Evolutionary conservation across 2,888 invertebrate species (phyloP), one percentile per base, ranked within the genome.

Genomic region (Gymnocheta viridis): DNA sequence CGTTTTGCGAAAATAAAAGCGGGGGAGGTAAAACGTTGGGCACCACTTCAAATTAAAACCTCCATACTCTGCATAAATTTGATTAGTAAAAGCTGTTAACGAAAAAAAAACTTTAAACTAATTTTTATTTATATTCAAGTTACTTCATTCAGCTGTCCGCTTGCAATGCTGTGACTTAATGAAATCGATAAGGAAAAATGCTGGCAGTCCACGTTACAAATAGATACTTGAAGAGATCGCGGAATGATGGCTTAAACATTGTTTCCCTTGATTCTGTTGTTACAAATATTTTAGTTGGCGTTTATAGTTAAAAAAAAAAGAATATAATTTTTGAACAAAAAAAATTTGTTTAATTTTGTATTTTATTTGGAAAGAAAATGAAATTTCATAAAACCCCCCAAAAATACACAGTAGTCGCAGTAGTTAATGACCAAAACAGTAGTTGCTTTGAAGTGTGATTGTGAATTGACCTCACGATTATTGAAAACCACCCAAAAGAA

Each of bases 401-500:
- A 29, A 32, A 17, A 4, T 2, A 67, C 47, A 67, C 67, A 70
- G 70, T 66, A 80, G 74, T 81, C 24, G 58, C 66, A 56, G 19
- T 64, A 19, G 10, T 47, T 9, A 10, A 6, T 58, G 80, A 38
- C 58, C 58, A 19, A 64, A 80, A 83, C 80, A 76, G 83, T 83
- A 83, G 84, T 84, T 60, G 44, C 41, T 9, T 24, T 47, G 64
- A 76, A 83, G 83, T 79, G 79, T 76, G 77, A 84, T 77, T 72
- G 54, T 6, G 67, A 77, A 60, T 77, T 79, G 77, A 81, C 80
- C 84, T 77, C 80, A 84, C 77, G 81, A 84, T 41, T 80, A n/a
- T 60, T 17, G 14, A 32, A 56, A 80, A 66, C 19, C 12, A 19
- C 27, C 38, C 9, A 49, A 17, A 51, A 69, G 41, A 49, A 38